phyloP scores from a whole-genome alignment of 2,888 invertebrate species.

The Altica lythri region DNA sequence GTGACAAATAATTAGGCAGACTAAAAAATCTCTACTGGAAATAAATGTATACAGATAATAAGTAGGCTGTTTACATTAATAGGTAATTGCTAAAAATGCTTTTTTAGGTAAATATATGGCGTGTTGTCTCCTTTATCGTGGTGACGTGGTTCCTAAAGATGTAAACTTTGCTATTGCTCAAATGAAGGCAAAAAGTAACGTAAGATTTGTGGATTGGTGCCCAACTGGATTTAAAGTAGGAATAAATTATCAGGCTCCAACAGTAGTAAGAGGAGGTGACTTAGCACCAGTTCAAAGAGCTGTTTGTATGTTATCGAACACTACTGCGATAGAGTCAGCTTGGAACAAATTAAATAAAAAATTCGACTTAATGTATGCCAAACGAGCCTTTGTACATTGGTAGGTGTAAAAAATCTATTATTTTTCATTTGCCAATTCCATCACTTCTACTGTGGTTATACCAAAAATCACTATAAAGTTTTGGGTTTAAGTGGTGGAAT shows the following conservation, averaged over 20 bases:
- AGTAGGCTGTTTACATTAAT: no score
- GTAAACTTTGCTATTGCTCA: slow-evolving; percentile 82
- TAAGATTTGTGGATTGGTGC: slow-evolving; percentile 94
- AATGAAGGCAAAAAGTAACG: slow-evolving; percentile 75
- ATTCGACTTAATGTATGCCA: slow-evolving; percentile 93
- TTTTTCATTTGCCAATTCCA: no score
- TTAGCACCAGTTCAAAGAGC: slow-evolving; percentile 83
- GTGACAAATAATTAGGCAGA: no score
- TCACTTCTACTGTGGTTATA: no score
- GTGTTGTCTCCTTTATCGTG: slow-evolving; percentile 82
- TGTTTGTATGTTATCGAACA: slow-evolving; percentile 89
- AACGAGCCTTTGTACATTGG: slow-evolving; percentile 96
- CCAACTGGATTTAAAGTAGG: slow-evolving; percentile 83
- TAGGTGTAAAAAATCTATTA: no score
- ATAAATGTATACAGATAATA: no score
- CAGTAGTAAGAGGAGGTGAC: slow-evolving; percentile 76
- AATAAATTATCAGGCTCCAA: slow-evolving; percentile 71
- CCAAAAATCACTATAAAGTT: no score
- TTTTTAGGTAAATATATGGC: slow-evolving; percentile 77
- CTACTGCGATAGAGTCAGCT: slow-evolving; percentile 87
- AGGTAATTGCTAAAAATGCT: no score
- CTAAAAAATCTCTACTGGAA: no score
- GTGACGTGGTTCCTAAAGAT: slow-evolving; percentile 89
- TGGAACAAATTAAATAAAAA: slow-evolving; percentile 91
- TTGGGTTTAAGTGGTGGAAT: no score